A percentile compares a stretch with the other conserved stretches of the same genome.
Evolutionary conservation across 2,113 vertebrate genomes (phyloP).

Genomic region (Erythrolamprus reginae): DNA sequence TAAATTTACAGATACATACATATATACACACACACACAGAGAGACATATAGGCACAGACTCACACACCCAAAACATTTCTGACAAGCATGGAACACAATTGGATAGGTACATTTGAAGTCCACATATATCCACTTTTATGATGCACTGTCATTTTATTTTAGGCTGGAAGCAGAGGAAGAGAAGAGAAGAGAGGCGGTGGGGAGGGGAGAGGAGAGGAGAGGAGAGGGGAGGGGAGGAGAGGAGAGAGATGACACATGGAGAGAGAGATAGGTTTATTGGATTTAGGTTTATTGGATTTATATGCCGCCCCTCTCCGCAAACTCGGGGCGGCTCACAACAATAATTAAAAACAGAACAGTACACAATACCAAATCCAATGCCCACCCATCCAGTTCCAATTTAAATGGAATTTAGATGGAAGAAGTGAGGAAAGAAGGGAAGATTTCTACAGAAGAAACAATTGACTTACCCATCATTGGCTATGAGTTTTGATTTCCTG

Average conservation of each 20-base stretch:
- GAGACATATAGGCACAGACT: not conserved
- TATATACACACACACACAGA: no score
- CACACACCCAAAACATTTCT: not conserved
- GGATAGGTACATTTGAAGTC: not conserved
- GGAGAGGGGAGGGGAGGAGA: not conserved
- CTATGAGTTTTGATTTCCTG: slow-evolving; percentile 72
- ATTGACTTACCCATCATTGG: slow-evolving; percentile 74
- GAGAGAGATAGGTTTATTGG: no score
- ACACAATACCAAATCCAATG: no score
- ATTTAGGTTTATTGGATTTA: no score
- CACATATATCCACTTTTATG: not conserved
- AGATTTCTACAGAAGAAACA: not conserved
- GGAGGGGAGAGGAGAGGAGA: not conserved
- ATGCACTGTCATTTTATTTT: not conserved
- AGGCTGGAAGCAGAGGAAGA: not conserved
- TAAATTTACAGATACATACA: not conserved
- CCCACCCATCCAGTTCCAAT: no score
- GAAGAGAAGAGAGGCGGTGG: no score
- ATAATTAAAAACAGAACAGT: no score
- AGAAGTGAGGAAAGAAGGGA: not conserved
- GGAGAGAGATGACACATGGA: no score
- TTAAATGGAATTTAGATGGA: no score
- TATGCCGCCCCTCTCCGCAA: no score
- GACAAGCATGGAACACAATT: not conserved
- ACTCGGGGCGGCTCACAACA: no score